Base-by-base conservation (phyloP, 2,113 vertebrate species). In the Maccullochella peelii region DNA sequence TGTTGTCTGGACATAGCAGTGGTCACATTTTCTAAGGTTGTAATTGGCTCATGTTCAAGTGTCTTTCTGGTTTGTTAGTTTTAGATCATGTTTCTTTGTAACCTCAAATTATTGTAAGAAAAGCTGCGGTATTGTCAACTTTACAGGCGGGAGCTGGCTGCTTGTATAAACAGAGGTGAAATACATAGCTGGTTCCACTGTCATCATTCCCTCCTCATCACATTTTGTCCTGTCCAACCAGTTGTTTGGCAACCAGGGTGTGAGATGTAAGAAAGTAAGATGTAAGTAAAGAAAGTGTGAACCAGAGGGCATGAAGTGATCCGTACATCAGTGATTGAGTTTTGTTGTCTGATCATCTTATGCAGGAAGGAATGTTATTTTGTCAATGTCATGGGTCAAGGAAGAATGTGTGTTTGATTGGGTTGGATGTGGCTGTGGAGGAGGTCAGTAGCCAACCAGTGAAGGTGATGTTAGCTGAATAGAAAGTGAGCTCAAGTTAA, bases 11-110 rank as follows among this genome's bases (percentile, higher is more conserved):
- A 54, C 40, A 38, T 50, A 58, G 36, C 20, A 36, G 47, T 80
- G 44, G 54, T 76, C 66, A 79, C 62, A 79, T 77, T 73, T 36
- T 75, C 52, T 36, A 16, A 40, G 33, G 21, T 47, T 49, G 69
- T 65, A 73, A 86, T 74, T 77, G 72, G 23, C 54, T 85, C 68
- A 79, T 83, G 84, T 77, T 80, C 63, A 85, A 87, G 84, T 67
- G 68, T 59, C 57, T 82, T 42, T 72, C n/a, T 75, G 77, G 30
- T 62, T 70, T 71, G 62, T 85, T 80, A 82, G 55, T 8, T 33
- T 38, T 21, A 61, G 47, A 73, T 82, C 63, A 8, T 69, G 54
- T 73, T 83, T 67, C 38, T 71, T 58, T 20, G 21, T 42, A 44
- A 55, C 36, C 36, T 65, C 55, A 76, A 59, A 65, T 47, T 44